Base-by-base conservation (phyloP, 1,140 invertebrate genomes). In the Brachystomella parvula region DNA sequence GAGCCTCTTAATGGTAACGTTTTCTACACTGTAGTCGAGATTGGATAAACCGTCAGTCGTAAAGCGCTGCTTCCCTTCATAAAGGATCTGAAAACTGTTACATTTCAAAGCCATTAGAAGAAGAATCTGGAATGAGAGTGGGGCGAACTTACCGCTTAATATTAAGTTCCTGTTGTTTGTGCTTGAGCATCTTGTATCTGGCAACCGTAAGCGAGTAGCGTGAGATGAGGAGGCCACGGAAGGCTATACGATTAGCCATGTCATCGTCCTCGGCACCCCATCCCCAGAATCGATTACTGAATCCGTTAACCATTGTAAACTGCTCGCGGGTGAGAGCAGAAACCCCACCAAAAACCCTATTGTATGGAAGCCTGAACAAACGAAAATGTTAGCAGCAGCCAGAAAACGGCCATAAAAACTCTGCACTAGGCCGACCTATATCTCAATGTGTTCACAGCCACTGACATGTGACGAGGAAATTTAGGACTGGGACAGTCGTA, bases 221-320 rank as follows among this genome's bases (percentile, higher is more conserved):
- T 32, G 88, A 87, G 76, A 94, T 89, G 77, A 90, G 87, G 53
- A 90, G 84, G 47, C 87, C 85, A 69, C 86, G 84, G 73, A 86
- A 85, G 70, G 86, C 85, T 71, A 94, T 85, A 31, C 89, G 84
- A 77, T 89, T 89, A 35, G 87, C 86, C 89, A 94, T 91, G 76
- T 95, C 92, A 76, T 94, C 92, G 77, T 95, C 92, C 78, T 95
- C 92, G 26, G 88, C 91, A 32, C 92, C 92, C 91, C 91, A 94
- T 12, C 91, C 92, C 87, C 90, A 94, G 78, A 89, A 95, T 35
- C 87, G 86, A 76, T 95, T 95, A 31, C 89, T 91, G 81, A 93
- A 95, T 0, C 92, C 92, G 76, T 94, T 95, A 0, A 94, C 85
- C 58, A 85, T 80, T 66, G 83, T 80, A 76, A 94, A 92, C 73